phyloP scores from a whole-genome alignment of 2,888 invertebrate species.

The Geophilus truncorum region DNA sequence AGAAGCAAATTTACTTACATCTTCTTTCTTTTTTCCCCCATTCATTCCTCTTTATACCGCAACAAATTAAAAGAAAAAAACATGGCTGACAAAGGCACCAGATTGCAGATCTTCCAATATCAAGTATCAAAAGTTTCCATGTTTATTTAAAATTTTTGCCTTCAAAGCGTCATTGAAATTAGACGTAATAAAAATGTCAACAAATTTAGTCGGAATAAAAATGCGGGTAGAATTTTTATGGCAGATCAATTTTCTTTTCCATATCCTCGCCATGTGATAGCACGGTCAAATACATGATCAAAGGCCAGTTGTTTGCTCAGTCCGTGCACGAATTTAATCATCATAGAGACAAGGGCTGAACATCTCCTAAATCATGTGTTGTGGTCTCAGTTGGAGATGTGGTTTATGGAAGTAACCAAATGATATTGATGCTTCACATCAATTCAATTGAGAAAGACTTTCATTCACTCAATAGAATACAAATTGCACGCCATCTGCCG shows the following conservation, averaged over 20 bases:
- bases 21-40: background rate
- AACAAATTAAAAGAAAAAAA: background rate
- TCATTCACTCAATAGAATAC: slow-evolving; percentile 22
- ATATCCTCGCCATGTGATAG: slow-evolving; percentile 4
- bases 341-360: slow-evolving; percentile 27
- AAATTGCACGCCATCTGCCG: slow-evolving; percentile 12
- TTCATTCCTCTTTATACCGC: background rate
- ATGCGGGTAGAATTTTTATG: background rate
- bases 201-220: background rate
- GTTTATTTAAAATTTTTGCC: background rate
- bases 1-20: slow-evolving; percentile 1
- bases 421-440: slow-evolving; percentile 5
- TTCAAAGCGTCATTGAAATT: background rate
- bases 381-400: slow-evolving; percentile 27
- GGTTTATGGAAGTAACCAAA: slow-evolving; percentile 25
- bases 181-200: background rate
- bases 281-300: slow-evolving; percentile 10
- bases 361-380: slow-evolving; percentile 24
- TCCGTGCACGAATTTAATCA: slow-evolving; percentile 22
- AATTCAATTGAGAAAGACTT: slow-evolving; percentile 25
- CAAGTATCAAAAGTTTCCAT: background rate
- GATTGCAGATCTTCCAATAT: background rate
- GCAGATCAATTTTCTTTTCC: slow-evolving; percentile 20
- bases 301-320: slow-evolving; percentile 14
- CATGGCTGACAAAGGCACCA: background rate